These are phyloP conservation scores for Hydractinia symbiolongicarpus DNA, from an alignment of 30 jellyfish, hydroid and myxozoan species.

Conservation along the genomic window DNA sequence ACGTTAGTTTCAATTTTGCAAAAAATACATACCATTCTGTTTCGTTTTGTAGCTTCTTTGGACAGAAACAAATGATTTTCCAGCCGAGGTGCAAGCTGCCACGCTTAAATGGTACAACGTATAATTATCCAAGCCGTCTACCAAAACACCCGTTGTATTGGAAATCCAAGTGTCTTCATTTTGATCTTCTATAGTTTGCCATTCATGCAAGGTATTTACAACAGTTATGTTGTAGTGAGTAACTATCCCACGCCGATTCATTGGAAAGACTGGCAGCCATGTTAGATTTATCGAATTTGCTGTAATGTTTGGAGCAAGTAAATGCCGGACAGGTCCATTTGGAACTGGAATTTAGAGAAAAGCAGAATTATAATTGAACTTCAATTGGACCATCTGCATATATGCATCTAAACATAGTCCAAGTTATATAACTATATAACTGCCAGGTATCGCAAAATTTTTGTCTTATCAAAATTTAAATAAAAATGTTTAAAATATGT, in stretches of 20 bases:
- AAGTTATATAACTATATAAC: no score
- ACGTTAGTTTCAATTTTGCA: not conserved
- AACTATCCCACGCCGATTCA: conserved; percentile 5
- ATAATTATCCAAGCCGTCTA: conserved; percentile 1
- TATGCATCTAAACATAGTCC: no score
- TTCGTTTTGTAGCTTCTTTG: not conserved
- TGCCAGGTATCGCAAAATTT: no score
- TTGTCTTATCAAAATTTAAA: no score
- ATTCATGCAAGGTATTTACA: not conserved
- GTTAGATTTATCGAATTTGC: conserved; percentile 2
- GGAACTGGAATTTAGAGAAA: not conserved
- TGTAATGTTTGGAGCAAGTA: not conserved
- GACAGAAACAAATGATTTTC: not conserved
- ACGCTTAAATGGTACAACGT: not conserved
- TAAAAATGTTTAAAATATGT: no score
- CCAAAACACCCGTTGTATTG: not conserved
- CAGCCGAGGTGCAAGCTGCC: not conserved
- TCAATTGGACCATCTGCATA: no score
- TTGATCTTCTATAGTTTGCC: not conserved
- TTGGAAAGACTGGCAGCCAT: conserved; percentile 12
- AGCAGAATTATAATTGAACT: no score
- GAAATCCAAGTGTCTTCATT: not conserved
- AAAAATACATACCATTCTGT: conserved; percentile 1
- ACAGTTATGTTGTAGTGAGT: not conserved
- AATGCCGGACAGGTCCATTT: not conserved